Percentiles rank a stretch among this genome's conserved stretches.
Evolutionary conservation across 2,888 invertebrate species (phyloP).

Genomic region (Microchrysa polita): DNA sequence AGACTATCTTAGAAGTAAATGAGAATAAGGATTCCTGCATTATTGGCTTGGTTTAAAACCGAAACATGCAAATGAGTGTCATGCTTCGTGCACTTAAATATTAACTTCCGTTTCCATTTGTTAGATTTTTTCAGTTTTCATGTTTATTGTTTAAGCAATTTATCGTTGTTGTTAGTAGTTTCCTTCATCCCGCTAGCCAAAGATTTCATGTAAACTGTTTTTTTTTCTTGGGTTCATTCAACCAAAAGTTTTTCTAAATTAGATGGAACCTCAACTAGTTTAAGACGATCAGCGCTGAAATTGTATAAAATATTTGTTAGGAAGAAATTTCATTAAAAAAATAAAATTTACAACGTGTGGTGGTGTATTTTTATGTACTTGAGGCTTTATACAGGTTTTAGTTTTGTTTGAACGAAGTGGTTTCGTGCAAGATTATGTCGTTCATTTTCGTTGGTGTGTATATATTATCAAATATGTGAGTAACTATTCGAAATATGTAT

Average conservation of each 20-base stretch:
- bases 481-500: neutral
- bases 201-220: too few species aligned
- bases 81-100: neutral
- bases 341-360: too few species aligned
- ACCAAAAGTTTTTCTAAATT: constrained; percentile 49
- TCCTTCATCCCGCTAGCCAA: too few species aligned
- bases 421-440: neutral
- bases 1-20: too few species aligned
- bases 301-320: constrained; percentile 19
- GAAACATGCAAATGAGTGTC: constrained; percentile 17
- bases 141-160: too few species aligned
- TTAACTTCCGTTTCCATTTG: too few species aligned
- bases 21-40: too few species aligned
- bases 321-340: constrained; percentile 14
- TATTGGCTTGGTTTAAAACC: neutral
- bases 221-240: constrained; percentile 32
- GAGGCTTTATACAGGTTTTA: neutral
- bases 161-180: too few species aligned
- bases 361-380: too few species aligned
- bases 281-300: constrained; percentile 47
- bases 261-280: constrained; percentile 45
- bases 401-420: constrained; percentile 2
- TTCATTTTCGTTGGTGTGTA: neutral
- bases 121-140: too few species aligned
- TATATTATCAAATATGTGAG: too few species aligned